Conservation (phyloP, 2,797 vertebrate species). For the Borostomias antarcticus region DNA sequence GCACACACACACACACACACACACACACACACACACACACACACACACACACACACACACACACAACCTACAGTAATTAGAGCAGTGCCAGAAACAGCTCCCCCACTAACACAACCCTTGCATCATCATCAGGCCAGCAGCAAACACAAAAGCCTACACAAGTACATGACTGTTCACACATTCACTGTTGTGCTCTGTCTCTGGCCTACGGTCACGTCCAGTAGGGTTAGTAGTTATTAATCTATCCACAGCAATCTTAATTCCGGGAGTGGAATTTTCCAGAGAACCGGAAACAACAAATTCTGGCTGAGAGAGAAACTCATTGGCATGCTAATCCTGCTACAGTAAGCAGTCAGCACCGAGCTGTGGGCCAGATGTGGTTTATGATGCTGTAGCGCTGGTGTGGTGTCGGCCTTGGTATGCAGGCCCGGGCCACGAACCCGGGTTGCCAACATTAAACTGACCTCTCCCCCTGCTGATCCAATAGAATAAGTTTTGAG, state of each 20-base stretch:
- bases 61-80: background rate
- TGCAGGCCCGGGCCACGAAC: background rate
- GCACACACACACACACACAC: background rate
- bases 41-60: background rate
- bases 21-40: background rate
- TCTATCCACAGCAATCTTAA: background rate
- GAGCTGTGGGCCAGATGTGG: background rate
- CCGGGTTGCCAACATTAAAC: too few relatives aligned
- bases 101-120: too few relatives aligned
- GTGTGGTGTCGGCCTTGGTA: background rate
- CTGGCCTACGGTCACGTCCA: background rate
- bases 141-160: too few relatives aligned
- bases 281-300: background rate
- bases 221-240: background rate
- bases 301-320: conserved; percentile 2
- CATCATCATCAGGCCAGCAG: too few relatives aligned
- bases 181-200: background rate
- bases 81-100: too few relatives aligned
- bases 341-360: background rate
- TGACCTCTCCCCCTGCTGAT: too few relatives aligned
- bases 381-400: background rate
- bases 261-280: conserved; percentile 1
- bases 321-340: conserved; percentile 40
- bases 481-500: too few relatives aligned
- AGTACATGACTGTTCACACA: too few relatives aligned